Evolutionary conservation across 1,140 invertebrate species (phyloP), one percentile per base, ranked within the genome.

Genomic region (Drosophila equinoxialis): DNA sequence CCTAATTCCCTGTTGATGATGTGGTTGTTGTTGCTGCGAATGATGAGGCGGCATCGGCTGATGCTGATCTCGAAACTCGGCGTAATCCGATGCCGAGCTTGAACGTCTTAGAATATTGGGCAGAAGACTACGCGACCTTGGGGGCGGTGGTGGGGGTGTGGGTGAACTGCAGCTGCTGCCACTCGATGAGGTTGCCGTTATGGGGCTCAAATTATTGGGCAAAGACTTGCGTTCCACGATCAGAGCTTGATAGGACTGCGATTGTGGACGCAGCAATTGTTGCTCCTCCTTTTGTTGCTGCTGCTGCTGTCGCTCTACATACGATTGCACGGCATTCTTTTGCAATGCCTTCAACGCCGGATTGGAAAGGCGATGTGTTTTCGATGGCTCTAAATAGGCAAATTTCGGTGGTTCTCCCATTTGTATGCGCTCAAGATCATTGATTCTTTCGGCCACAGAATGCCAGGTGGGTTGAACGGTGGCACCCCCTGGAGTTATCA

Each of bases 291-390:
- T 79, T 20, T 90, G 85, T 2, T 65, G 71, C 71, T 91, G 89
- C 58, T 90, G 79, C 70, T 95, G 94, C 78, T 97, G 96, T 39
- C 96, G 93, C 80, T 97, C 96, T 91, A 97, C 97, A 73, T 96
- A 98, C 1, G 96, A 96, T 26, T 97, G 92, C 1, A 98, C 92
- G 0, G 97, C 97, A 83, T 97, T 96, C 91, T 98, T 97, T 81
- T 97, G 97, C 35, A 97, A 96, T 0, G 96, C 96, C 91, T 97
- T 98, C 1, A 98, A 89, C 0, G 96, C 96, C 3, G 96, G 94
- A 89, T 96, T 96, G 1, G 95, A 94, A 20, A 96, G 94, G 72
- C 94, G 93, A 74, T 95, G 95, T 59, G 95, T 95, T 90, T 96
- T 96, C n/a, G 95, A 95, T 0, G 95, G 95, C 82, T 96, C 96